Conservation (phyloP, 2,888 invertebrate genomes). For the Linnaemya vulpina region DNA sequence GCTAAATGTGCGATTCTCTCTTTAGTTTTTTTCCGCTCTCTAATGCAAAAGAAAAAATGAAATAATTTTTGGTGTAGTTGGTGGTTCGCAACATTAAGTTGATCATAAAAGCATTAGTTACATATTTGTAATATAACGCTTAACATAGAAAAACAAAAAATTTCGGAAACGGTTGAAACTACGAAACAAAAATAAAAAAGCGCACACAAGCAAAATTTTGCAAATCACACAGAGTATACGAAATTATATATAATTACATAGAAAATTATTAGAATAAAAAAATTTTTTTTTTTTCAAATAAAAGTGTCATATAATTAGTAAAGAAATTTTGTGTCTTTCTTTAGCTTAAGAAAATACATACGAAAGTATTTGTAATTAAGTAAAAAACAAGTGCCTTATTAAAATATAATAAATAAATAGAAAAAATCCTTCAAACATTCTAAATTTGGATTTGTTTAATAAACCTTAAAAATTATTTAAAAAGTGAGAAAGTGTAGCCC, state of each 20-base stretch:
- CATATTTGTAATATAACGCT: conserved; percentile 82
- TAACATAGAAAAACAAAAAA: conserved; percentile 69
- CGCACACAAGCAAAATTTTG: conserved; percentile 43
- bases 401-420: conserved; percentile 24
- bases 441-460: background rate
- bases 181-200: conserved; percentile 30
- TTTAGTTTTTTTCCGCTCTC: conserved; percentile 58
- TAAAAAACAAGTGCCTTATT: conserved; percentile 64
- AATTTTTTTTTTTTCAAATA: conserved; percentile 46
- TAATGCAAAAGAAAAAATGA: conserved; percentile 59
- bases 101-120: conserved; percentile 79
- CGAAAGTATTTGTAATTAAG: conserved; percentile 2
- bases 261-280: conserved; percentile 53
- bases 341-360: conserved; percentile 32
- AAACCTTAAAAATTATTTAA: conserved; percentile 10
- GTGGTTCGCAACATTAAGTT: conserved; percentile 72
- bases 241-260: conserved; percentile 37
- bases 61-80: conserved; percentile 69
- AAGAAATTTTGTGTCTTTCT: conserved; percentile 29
- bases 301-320: conserved; percentile 58
- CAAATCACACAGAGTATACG: conserved; percentile 33
- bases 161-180: conserved; percentile 66
- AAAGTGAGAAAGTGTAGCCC: background rate
- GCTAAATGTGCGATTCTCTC: conserved; percentile 57
- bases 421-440: conserved; percentile 15